Base-by-base conservation (phyloP, 2,113 vertebrate species). In the Stegastes partitus region DNA sequence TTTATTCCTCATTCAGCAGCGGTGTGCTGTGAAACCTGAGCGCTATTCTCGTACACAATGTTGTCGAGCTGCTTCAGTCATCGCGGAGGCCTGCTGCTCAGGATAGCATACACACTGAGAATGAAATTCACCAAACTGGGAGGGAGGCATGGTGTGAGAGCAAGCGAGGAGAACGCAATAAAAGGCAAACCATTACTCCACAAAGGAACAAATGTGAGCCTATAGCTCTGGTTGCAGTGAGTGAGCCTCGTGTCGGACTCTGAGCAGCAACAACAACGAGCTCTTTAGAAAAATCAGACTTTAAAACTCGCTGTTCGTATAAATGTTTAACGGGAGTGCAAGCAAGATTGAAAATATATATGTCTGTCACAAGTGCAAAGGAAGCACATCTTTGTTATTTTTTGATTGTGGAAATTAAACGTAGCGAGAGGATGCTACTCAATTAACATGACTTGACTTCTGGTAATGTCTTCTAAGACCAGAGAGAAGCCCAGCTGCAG, bases 21-120 rank as follows among this genome's bases (percentile, higher is more conserved):
- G 0, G 58, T 70, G 65, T 18, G 61, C 68, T 55, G 62, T 62
- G 66, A 88, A 80, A 85, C 53, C 28, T 47, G 53, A 80, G 66
- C 11, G 1, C 22, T 45, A 42, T 26, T 76, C 66, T 69, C 11
- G 1, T 58, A 22, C 62, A 62, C 50, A 51, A 21, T 26, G 61
- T 70, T 59, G 57, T 63, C 11, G 42, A 66, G 63, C 69, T 39
- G 54, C 67, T 76, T 61, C 49, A 62, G 82, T 76, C 70, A 58
- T 65, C 53, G 25, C 0, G 63, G 71, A 54, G 59, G 81, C 75
- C 82, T 53, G 84, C 80, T 81, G 69, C 61, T 77, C 23, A 6
- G 65, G 68, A 72, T 23, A 47, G 56, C 49, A 66, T n/a, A 66
- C 67, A 73, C 69, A 71, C 68, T 26, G 76, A 59, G 77, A 83